phyloP scores from a whole-genome alignment of 2,888 invertebrate species.

The Yponomeuta malinellus region DNA sequence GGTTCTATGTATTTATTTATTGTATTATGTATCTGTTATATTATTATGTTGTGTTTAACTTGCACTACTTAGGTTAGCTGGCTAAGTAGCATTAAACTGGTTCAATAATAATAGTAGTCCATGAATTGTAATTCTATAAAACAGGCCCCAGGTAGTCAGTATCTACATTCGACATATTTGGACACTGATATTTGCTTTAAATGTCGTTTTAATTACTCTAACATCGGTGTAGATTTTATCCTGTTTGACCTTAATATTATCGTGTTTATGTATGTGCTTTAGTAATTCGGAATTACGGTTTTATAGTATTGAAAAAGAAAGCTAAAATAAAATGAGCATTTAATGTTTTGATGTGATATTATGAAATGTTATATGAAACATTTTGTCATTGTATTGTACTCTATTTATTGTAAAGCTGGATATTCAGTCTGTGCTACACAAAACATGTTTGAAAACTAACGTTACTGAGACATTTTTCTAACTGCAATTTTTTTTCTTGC shows the following conservation, averaged over 20 bases:
- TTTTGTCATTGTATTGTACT: constrained; percentile 17
- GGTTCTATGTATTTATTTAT: no score
- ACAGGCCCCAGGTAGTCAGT: no score
- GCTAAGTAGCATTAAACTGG: no score
- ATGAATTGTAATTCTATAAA: no score
- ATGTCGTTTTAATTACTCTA: background rate
- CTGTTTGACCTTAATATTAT: background rate
- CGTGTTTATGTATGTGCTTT: background rate
- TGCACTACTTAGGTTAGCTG: no score
- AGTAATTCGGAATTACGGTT: constrained; percentile 31
- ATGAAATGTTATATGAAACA: constrained; percentile 20
- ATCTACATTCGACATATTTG: no score
- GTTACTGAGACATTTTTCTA: background rate
- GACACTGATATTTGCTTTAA: no score
- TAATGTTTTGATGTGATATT: constrained; percentile 19
- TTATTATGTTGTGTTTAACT: no score
- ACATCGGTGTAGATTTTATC: background rate
- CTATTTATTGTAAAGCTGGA: background rate
- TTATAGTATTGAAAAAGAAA: constrained; percentile 29
- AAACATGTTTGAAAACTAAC: background rate
- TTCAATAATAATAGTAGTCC: no score
- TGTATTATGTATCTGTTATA: no score
- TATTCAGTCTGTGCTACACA: background rate
- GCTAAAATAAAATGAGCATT: constrained; percentile 22
- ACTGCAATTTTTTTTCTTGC: background rate